Conservation (phyloP, 1,140 invertebrate genomes). For the Drusus annulatus region DNA sequence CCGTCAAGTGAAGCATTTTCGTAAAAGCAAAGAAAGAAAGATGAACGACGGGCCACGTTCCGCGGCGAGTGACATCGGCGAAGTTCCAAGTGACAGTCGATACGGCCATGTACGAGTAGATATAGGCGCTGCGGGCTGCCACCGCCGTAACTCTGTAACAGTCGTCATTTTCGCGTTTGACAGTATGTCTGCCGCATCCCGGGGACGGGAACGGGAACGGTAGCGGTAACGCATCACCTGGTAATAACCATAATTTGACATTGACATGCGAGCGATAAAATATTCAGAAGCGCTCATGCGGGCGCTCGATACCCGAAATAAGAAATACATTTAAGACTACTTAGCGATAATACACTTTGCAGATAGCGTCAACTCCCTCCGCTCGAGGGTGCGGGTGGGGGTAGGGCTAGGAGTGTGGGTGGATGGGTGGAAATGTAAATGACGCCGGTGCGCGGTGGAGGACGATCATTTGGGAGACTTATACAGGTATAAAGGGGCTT, state of each 20-base stretch:
- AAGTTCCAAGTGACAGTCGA: slow-evolving; percentile 22
- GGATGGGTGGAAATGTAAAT: slow-evolving; percentile 28
- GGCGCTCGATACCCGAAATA: slow-evolving; percentile 42
- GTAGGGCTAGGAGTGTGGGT: no score
- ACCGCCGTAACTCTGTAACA: no score
- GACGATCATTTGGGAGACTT: slow-evolving; percentile 32
- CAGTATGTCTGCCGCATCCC: slow-evolving; percentile 39
- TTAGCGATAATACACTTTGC: slow-evolving; percentile 50
- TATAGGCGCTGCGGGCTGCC: slow-evolving; percentile 9
- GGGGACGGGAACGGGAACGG: neutral
- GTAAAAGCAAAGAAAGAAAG: neutral
- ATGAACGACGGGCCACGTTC: slow-evolving; percentile 37
- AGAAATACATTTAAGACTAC: slow-evolving; percentile 58
- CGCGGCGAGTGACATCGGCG: slow-evolving; percentile 16
- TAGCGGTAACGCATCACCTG: slow-evolving; percentile 24
- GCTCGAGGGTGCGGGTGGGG: neutral
- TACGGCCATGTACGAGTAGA: slow-evolving; percentile 34
- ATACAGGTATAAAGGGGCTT: slow-evolving; percentile 27
- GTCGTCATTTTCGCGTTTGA: slow-evolving; percentile 49
- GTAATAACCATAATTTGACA: slow-evolving; percentile 57
- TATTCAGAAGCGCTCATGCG: slow-evolving; percentile 50
- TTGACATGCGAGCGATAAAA: slow-evolving; percentile 55
- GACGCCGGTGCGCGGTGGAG: slow-evolving; percentile 10
- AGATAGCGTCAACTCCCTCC: slow-evolving; percentile 21
- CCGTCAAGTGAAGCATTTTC: slow-evolving; percentile 10